Conservation (phyloP, 2,888 invertebrate genomes). For the Drosophila subquinaria region DNA sequence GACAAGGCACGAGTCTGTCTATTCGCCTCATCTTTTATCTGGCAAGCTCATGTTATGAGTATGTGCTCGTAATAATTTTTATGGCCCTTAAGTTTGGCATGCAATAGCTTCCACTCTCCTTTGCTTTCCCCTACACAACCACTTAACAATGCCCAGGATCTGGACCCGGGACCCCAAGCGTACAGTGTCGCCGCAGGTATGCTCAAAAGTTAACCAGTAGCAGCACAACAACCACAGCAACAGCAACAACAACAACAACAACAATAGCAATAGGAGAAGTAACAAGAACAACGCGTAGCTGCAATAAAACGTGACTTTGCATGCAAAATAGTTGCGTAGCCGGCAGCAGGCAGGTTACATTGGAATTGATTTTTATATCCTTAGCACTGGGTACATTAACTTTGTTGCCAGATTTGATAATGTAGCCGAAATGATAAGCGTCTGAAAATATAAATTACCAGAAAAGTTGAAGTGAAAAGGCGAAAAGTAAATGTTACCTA, state of each 20-base stretch:
- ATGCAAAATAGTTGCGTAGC: conserved; percentile 79
- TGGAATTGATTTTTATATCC: conserved; percentile 72
- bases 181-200: conserved; percentile 69
- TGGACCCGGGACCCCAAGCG: conserved; percentile 25
- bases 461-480: too few species aligned
- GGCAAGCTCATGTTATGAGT: conserved; percentile 68
- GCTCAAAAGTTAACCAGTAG: conserved; percentile 72
- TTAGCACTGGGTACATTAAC: conserved; percentile 27
- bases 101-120: conserved; percentile 22
- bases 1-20: conserved; percentile 45
- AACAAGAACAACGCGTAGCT: conserved; percentile 61
- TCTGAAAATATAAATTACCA: too few species aligned
- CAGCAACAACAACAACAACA: conserved; percentile 17
- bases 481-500: too few species aligned
- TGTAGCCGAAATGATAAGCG: background rate
- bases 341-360: conserved; percentile 64
- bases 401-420: conserved; percentile 28
- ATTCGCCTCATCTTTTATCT: conserved; percentile 43
- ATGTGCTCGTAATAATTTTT: conserved; percentile 78
- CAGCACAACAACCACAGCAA: conserved; percentile 34
- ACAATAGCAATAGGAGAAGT: conserved; percentile 18
- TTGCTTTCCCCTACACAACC: conserved; percentile 15
- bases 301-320: conserved; percentile 84
- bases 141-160: conserved; percentile 40
- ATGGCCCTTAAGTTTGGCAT: conserved; percentile 73